Percentiles rank a stretch among this genome's conserved stretches.
Evolutionary conservation across 2,797 vertebrate species (phyloP).

Genomic region (Syngnathus acus): DNA sequence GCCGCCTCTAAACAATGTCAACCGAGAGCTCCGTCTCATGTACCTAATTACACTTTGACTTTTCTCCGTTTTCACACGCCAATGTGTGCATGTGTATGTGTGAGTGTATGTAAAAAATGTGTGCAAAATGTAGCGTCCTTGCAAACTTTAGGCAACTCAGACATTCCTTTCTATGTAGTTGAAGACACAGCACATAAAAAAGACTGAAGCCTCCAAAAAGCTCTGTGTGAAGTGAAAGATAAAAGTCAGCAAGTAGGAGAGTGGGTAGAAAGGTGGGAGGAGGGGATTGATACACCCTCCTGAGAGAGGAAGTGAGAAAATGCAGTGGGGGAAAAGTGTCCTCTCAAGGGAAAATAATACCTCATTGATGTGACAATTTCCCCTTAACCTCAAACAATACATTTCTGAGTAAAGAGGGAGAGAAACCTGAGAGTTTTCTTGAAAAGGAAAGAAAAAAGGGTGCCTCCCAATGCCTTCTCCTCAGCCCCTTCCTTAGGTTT

Average conservation of each 20-base stretch:
- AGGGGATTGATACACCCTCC: slow-evolving; percentile 60
- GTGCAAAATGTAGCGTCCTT: slow-evolving; percentile 60
- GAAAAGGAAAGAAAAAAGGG: slow-evolving; percentile 32
- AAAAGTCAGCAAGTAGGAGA: slow-evolving; percentile 62
- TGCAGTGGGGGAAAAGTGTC: slow-evolving; percentile 35
- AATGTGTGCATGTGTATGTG: slow-evolving; percentile 21
- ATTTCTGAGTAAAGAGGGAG: slow-evolving; percentile 40
- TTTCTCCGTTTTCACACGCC: slow-evolving; percentile 19
- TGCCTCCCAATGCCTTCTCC: slow-evolving; percentile 24
- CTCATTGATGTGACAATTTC: slow-evolving; percentile 63
- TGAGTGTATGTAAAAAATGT: neutral
- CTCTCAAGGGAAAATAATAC: slow-evolving; percentile 49
- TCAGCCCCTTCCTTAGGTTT: slow-evolving; percentile 15
- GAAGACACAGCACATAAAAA: slow-evolving; percentile 46
- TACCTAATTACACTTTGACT: slow-evolving; percentile 34
- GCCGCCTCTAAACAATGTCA: slow-evolving; percentile 29
- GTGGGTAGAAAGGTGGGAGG: slow-evolving; percentile 54
- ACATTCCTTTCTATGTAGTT: slow-evolving; percentile 49
- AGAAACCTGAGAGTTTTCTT: slow-evolving; percentile 40
- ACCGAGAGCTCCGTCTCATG: slow-evolving; percentile 14
- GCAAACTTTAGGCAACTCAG: slow-evolving; percentile 56
- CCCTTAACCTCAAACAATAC: slow-evolving; percentile 57
- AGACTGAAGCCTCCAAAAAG: slow-evolving; percentile 57
- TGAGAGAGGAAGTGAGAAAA: slow-evolving; percentile 43
- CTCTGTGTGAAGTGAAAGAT: slow-evolving; percentile 63